These are phyloP conservation scores for Xiphydria camelus DNA, from an alignment of 2,888 invertebrate genomes.

Conservation along the genomic window DNA sequence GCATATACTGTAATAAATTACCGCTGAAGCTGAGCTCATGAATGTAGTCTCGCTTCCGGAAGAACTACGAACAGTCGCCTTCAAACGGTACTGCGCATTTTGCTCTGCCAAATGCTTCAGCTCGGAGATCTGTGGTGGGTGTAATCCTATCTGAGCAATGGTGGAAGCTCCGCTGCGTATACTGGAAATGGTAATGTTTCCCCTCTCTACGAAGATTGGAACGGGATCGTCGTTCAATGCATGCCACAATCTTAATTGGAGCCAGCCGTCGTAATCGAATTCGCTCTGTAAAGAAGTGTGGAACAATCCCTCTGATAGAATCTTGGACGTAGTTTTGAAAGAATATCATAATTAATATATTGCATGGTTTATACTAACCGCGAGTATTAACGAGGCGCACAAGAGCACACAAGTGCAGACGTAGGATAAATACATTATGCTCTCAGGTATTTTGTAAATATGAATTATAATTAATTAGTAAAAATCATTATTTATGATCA, in stretches of 20 bases:
- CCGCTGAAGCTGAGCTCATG: constrained; percentile 79
- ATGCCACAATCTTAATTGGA: constrained; percentile 73
- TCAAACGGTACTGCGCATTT: constrained; percentile 76
- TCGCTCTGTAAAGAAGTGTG: constrained; percentile 58
- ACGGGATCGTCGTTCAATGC: constrained; percentile 62
- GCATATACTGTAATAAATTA: constrained; percentile 48
- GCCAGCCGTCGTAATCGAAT: constrained; percentile 76
- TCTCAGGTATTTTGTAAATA: no score
- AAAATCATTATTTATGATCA: no score
- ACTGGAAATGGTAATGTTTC: constrained; percentile 73
- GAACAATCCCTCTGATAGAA: not conserved
- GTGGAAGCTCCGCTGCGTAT: constrained; percentile 68
- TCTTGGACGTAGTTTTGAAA: no score
- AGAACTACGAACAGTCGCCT: constrained; percentile 69
- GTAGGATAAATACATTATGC: constrained; percentile 8
- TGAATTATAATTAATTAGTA: no score
- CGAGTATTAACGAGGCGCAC: constrained; percentile 12
- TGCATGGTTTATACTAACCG: constrained; percentile 21
- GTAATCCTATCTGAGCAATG: constrained; percentile 66
- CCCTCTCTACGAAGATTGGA: constrained; percentile 67
- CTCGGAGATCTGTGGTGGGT: constrained; percentile 61
- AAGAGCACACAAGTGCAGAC: constrained; percentile 23
- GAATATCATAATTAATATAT: no score
- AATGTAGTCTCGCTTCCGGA: constrained; percentile 72
- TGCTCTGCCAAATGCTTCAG: constrained; percentile 67